Evolutionary conservation across 1,140 invertebrate species (phyloP).

Genomic region (Leptopilina boulardi): DNA sequence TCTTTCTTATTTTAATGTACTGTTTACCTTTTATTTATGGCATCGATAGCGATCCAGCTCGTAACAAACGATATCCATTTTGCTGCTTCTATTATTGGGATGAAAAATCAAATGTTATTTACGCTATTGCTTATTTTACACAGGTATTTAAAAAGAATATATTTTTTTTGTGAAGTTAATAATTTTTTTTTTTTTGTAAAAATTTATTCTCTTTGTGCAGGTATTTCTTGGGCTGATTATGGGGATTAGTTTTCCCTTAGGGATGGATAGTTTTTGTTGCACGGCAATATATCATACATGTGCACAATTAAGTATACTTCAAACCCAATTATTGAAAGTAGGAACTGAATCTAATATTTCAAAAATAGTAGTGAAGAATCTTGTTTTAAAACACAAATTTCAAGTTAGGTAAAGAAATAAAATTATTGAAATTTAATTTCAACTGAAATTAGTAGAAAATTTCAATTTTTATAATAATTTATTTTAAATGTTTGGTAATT

Average conservation of each 20-base stretch:
- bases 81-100: not conserved
- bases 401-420: not conserved
- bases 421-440: too few relatives aligned
- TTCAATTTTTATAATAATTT: too few relatives aligned
- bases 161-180: not conserved
- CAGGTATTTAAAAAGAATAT: not conserved
- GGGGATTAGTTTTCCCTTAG: not conserved
- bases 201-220: not conserved
- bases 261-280: not conserved
- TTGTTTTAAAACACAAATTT: not conserved
- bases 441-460: too few relatives aligned
- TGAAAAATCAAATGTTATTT: not conserved
- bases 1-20: not conserved
- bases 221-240: not conserved
- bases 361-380: not conserved
- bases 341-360: not conserved
- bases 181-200: not conserved
- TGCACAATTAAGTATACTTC: not conserved
- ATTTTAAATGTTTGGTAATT: too few relatives aligned
- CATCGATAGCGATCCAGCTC: not conserved
- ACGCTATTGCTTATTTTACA: not conserved
- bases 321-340: not conserved
- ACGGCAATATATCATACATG: not conserved
- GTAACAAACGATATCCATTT: not conserved
- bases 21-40: not conserved